Evolutionary conservation across 2,797 vertebrate genomes (phyloP).

Genomic region (Lophotriccus pileatus): DNA sequence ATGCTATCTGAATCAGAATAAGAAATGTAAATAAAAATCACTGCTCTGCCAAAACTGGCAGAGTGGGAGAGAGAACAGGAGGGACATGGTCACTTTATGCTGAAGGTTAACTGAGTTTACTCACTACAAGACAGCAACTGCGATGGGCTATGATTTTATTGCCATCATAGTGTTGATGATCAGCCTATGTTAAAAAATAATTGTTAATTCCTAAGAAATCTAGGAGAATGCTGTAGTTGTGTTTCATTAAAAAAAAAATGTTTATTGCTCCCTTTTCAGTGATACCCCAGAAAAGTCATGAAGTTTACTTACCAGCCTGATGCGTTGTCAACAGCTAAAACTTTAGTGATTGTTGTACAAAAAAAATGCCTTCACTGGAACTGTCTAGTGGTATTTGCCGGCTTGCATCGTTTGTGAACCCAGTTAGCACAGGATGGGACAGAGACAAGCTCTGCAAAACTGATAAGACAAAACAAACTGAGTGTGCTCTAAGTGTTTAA

Average conservation of each 20-base stretch:
- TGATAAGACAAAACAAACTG: neutral
- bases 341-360: neutral
- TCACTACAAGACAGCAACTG: neutral
- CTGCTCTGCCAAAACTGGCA: neutral
- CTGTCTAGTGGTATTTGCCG: neutral
- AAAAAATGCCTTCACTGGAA: neutral
- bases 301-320: neutral
- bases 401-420: neutral
- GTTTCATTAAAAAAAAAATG: neutral
- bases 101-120: neutral
- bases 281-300: neutral
- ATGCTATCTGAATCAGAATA: neutral
- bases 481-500: neutral
- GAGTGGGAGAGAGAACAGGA: neutral
- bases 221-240: neutral
- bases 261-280: neutral
- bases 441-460: neutral
- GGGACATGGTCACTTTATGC: neutral
- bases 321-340: neutral
- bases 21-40: neutral
- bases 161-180: fast-evolving
- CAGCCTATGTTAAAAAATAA: neutral
- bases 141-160: neutral
- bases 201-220: neutral
- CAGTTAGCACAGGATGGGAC: neutral